Base-by-base conservation (phyloP, 23 tunicate genomes). In the Phallusia fumigata region DNA sequence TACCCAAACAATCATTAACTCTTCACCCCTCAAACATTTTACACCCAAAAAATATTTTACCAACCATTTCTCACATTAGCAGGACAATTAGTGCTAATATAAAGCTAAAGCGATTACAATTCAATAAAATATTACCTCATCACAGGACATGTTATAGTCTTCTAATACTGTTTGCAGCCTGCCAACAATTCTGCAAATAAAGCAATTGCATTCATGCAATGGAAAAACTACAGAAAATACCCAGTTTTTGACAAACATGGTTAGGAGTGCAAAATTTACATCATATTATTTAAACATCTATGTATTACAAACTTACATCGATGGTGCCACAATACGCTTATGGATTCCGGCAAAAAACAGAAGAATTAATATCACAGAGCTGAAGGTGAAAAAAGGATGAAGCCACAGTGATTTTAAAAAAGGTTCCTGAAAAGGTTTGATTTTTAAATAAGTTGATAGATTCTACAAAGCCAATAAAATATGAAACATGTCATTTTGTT, bases 121-220 rank as follows among this genome's bases (percentile, higher is more conserved):
- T 30, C 33, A 45, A 77, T 31, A 77, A 36, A 18, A 77, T 32
- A 80, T 36, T 77, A 92, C 97, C 82, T 94, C 98, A 73, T 94
- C 98, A 76, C 98, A 94, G 0, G 98, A 94, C 98, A 94, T 94
- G 65, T 94, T 94, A 80, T 76, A 94, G 86, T 94, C 98, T 53
- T 94, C 98, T 73, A 94, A 76, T 64, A 94, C 98, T 13, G 88
- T 85, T 82, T 94, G 98, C 18, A 94, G 82, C 72, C 98, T 74
- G n/a, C 98, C 98, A 53, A 91, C 93, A 79, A 94, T 88, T 79
- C 98, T 94, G 87, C 19, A 84, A 75, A 3, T 1, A 36, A 77
- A 58, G 3, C n/a, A n/a, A n/a, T n/a, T n/a, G n/a, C n/a, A n/a
- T n/a, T n/a, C n/a, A n/a, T 51, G 18, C 58, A 51, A 51, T 51